These are phyloP conservation scores for Schlechtendalia chinensis DNA, from an alignment of 1,140 invertebrate genomes.

Conservation along the genomic window DNA sequence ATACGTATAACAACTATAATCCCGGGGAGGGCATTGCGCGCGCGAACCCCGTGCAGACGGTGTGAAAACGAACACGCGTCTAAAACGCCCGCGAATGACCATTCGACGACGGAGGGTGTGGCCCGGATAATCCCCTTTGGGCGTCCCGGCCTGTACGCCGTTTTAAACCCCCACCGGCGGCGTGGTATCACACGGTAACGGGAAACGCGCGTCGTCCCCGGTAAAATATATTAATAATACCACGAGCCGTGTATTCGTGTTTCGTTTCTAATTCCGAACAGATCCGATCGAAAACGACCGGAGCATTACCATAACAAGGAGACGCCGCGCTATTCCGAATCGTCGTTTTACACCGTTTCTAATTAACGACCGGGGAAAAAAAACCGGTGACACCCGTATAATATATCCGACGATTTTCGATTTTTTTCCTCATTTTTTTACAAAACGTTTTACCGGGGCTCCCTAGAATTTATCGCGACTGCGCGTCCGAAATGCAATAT, in stretches of 20 bases:
- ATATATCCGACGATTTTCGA: not conserved
- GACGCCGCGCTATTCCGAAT: not conserved
- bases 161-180: conserved; percentile 10
- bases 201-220: not conserved
- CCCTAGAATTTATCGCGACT: too few relatives aligned
- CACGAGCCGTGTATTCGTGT: not conserved
- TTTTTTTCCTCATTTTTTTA: too few relatives aligned
- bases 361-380: not conserved
- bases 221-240: not conserved
- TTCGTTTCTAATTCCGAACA: not conserved
- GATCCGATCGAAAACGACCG: not conserved
- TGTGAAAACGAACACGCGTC: conserved; percentile 40
- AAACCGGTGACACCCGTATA: not conserved
- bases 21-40: conserved; percentile 23
- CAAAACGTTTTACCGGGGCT: too few relatives aligned
- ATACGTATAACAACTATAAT: too few relatives aligned
- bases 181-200: not conserved
- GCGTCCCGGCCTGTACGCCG: conserved; percentile 6
- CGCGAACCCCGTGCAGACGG: conserved; percentile 19
- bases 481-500: too few relatives aligned
- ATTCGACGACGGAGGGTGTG: conserved; percentile 40
- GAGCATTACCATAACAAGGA: not conserved
- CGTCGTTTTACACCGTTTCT: not conserved
- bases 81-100: conserved; percentile 46
- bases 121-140: conserved; percentile 38